Evolutionary conservation across 2,113 vertebrate species (phyloP), one percentile per base, ranked within the genome.

Genomic region (Daphoenositta chrysoptera): DNA sequence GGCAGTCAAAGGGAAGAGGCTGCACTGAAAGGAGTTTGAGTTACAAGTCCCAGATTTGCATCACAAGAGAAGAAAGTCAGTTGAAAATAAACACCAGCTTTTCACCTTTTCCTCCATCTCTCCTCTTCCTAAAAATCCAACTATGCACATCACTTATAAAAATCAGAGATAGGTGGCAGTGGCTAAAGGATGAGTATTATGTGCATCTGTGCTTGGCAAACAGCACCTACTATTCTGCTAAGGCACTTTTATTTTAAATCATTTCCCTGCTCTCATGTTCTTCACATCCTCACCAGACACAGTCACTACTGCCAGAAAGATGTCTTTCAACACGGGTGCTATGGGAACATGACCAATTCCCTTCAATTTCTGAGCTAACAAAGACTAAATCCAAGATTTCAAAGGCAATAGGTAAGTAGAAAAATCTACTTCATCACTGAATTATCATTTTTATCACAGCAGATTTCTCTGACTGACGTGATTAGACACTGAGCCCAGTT

Each of bases 201-300:
- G 31, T 31, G 40, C 1, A 20, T 15, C 61, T 60, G 40, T 45
- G 54, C 65, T 68, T 69, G 69, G 92, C 83, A 84, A 94, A 69
- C 39, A 80, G 58, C 45, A 61, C 47, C 39, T 45, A 44, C 69
- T 83, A 24, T 33, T 76, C 57, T 76, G 71, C 89, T 91, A 73
- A 68, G 71, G 83, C 50, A 81, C 68, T 86, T 95, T 86, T 60
- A 80, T 94, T 90, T 96, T 48, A 90, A 94, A 94, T 60, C 31
- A 37, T 63, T 82, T 83, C 5, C 1, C 76, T 77, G 58, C 68
- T 94, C 64, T 89, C 66, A 17, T 81, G 69, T 89, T 94, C 91
- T 63, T 70, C 82, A 47, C 73, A 85, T 94, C 91, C 87, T 90
- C 90, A 91, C 72, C 86, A 94, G 81, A 61, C 78, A 42, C 70